Conservation (phyloP, 2,113 vertebrate species). For the Phylloscopus trochiloides region DNA sequence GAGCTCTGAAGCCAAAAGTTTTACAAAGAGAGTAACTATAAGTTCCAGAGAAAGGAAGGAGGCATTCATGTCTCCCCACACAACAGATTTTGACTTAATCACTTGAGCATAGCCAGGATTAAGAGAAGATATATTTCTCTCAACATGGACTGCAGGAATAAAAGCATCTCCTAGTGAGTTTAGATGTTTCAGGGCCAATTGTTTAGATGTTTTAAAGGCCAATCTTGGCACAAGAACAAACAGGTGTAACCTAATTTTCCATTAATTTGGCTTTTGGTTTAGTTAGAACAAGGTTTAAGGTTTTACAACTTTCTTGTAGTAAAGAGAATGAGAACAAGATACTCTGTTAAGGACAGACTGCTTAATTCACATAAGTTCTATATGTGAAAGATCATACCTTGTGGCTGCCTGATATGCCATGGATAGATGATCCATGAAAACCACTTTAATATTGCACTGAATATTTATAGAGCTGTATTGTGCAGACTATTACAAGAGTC, state of each 20-base stretch:
- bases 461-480: background rate
- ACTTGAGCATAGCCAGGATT: background rate
- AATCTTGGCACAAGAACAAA: background rate
- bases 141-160: background rate
- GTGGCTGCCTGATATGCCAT: background rate
- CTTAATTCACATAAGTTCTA: background rate
- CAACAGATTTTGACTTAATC: background rate
- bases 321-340: background rate
- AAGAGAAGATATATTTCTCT: background rate
- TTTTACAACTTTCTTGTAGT: background rate
- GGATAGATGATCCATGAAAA: background rate
- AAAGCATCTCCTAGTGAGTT: background rate
- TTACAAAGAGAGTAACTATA: background rate
- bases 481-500: background rate
- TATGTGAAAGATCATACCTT: background rate
- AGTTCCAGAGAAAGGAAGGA: background rate
- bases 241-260: accelerated
- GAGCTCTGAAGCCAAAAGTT: background rate
- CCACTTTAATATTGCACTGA: background rate
- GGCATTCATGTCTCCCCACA: background rate
- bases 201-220: background rate
- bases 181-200: background rate
- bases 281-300: background rate
- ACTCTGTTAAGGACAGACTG: background rate
- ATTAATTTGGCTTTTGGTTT: background rate